Evolutionary conservation across 2,888 invertebrate genomes (phyloP), one percentile per base, ranked within the genome.

Genomic region (Empis stercorea): DNA sequence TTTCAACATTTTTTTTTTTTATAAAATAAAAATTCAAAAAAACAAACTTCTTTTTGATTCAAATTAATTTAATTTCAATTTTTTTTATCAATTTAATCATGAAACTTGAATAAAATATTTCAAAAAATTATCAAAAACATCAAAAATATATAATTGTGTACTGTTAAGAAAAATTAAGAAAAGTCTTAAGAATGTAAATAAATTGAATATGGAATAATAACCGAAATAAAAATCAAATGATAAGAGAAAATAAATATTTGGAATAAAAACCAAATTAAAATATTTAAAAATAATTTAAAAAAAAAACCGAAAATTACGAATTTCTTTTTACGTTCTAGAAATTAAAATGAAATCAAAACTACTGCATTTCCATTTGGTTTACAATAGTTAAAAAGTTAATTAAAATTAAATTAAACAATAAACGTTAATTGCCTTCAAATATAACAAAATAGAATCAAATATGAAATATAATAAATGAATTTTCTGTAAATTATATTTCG

Each of bases 101-200:
- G n/a, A 27, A 27, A 20, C 20, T 20, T 27, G 4, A 27, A 27
- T 27, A 7, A 20, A 20, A 27, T 27, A n/a, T n/a, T n/a, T 27
- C 7, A 27, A 27, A 27, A 27, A 7, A 27, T 20, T 20, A 27
- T 4, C 6, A 27, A 27, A 7, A 7, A 27, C 5, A 27, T 27
- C 3, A 20, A 20, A 20, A 5, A 5, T 4, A 20, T 4, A 20
- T 20, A 4, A 7, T 27, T 27, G 23, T 27, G 23, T 27, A 27
- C 23, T 27, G 23, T 27, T 45, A 44, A 48, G n/a, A 43, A 38
- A 41, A 48, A 36, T 43, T 46, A 43, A 45, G 39, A 47, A 50
- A 51, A 49, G 46, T n/a, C n/a, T n/a, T 48, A 38, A 48, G 45
- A 45, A 52, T 49, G 23, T 27, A n/a, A n/a, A n/a, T n/a, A n/a